Conservation (phyloP, 2,888 invertebrate genomes). For the Shargacucullia verbasci region DNA sequence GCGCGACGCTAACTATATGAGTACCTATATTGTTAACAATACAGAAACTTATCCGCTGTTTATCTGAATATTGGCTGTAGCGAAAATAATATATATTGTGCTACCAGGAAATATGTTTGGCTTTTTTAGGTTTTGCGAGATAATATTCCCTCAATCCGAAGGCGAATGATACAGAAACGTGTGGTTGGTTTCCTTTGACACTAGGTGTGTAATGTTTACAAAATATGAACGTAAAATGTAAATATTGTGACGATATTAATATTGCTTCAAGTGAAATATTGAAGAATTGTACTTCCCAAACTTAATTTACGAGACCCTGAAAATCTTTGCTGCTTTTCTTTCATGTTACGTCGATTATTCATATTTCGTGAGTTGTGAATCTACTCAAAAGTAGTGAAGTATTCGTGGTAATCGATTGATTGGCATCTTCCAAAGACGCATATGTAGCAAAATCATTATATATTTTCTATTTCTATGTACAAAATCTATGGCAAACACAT, state of each 20-base stretch:
- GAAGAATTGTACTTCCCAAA: conserved; percentile 27
- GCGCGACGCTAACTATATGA: conserved; percentile 54
- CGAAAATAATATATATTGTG: conserved; percentile 32
- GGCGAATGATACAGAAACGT: conserved; percentile 36
- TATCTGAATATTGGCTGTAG: conserved; percentile 23
- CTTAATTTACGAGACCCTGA: conserved; percentile 23
- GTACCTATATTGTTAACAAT: conserved; percentile 59
- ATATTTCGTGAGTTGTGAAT: too few species aligned
- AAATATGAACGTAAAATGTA: conserved; percentile 30
- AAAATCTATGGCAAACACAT: too few species aligned
- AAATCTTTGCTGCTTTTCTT: conserved; percentile 4
- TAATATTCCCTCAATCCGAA: conserved; percentile 34
- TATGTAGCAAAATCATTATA: too few species aligned
- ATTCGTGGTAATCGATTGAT: too few species aligned
- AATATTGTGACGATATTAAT: conserved; percentile 33
- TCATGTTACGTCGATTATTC: conserved; percentile 1
- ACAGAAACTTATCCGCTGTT: conserved; percentile 47
- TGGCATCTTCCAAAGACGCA: too few species aligned
- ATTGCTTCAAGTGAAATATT: conserved; percentile 30
- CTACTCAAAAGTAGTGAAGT: too few species aligned
- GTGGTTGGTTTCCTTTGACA: conserved; percentile 38
- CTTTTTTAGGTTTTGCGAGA: conserved; percentile 29
- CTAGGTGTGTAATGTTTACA: conserved; percentile 42
- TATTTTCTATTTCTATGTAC: too few species aligned
- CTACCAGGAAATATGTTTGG: conserved; percentile 32